Base-by-base conservation (phyloP, 2,888 invertebrate genomes). In the Xanthorhoe designata region DNA sequence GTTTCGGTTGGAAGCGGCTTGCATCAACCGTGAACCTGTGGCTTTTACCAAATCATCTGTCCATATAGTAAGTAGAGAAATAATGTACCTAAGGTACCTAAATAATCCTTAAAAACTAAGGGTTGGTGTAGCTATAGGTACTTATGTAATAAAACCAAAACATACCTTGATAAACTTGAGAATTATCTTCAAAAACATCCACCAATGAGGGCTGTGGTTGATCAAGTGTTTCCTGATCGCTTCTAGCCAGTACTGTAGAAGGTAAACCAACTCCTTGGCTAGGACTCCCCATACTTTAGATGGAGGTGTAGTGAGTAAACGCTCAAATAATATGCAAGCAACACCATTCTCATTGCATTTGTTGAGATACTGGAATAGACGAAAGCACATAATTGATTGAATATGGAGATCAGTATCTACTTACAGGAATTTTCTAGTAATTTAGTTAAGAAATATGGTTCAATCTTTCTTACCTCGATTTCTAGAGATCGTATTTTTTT, bases 231-330 rank as follows among this genome's bases (percentile, higher is more conserved):
- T 88, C 32, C 85, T 80, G 9, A 89, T 61, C 45, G 85, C 86
- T 50, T 87, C 84, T 0, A 91, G 74, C 91, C 91, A 91, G 73
- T 86, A 91, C 61, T 87, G 82, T 19, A 91, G 69, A 13, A 87
- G 59, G 5, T 61, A 71, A 9, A 89, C 77, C 19, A 91, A 51
- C 49, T 91, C 88, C 58, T 84, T 85, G 4, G 85, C 84, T 2
- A 90, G 75, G 1, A 86, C 71, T 18, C 75, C 74, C 91, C 90
- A 91, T 49, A 80, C 83, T 74, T 87, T 87, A 0, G 87, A 85
- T 8, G 87, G 76, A 4, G 88, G 87, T 17, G 80, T 68, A 58
- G 65, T 68, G 19, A 91, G 73, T 66, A 92, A 74, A 3, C 76
- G 68, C 60, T 85, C 82, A 45, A 91, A 76, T 19, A 89, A 72